These are phyloP conservation scores for Papilio aristodemus DNA, from an alignment of 1,140 invertebrate species.

Conservation along the genomic window DNA sequence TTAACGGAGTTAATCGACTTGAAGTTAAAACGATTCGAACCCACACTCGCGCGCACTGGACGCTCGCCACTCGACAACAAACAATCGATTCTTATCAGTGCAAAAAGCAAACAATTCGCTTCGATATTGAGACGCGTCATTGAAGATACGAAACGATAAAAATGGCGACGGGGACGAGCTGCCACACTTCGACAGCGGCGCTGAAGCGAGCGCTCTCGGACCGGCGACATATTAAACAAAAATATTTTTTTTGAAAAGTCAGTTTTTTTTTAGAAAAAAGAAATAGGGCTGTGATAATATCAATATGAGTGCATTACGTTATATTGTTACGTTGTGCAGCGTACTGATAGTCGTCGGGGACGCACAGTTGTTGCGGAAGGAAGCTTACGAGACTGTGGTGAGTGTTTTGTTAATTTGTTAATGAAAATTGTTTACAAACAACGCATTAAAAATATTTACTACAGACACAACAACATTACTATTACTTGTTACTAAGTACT, in stretches of 20 bases:
- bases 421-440: too few relatives aligned
- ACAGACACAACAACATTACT: too few relatives aligned
- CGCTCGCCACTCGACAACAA: neutral
- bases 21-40: neutral
- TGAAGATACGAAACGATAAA: slow-evolving; percentile 20
- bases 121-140: slow-evolving; percentile 22
- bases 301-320: slow-evolving; percentile 16
- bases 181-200: slow-evolving; percentile 27
- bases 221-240: slow-evolving; percentile 5
- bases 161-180: neutral
- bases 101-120: slow-evolving; percentile 17
- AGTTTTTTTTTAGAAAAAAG: slow-evolving; percentile 26
- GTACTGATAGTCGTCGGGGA: slow-evolving; percentile 27
- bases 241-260: slow-evolving; percentile 13
- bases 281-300: slow-evolving; percentile 22
- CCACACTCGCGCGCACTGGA: neutral
- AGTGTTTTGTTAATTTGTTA: slow-evolving; percentile 30
- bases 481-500: too few relatives aligned
- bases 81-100: slow-evolving; percentile 20
- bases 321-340: slow-evolving; percentile 24
- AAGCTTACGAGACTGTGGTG: slow-evolving; percentile 46
- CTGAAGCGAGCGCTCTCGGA: slow-evolving; percentile 21
- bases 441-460: too few relatives aligned
- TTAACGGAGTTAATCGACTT: too few relatives aligned
- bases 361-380: slow-evolving; percentile 38